phyloP scores from a whole-genome alignment of 1,140 invertebrate species.

The Bursaphelenchus mucronatus region DNA sequence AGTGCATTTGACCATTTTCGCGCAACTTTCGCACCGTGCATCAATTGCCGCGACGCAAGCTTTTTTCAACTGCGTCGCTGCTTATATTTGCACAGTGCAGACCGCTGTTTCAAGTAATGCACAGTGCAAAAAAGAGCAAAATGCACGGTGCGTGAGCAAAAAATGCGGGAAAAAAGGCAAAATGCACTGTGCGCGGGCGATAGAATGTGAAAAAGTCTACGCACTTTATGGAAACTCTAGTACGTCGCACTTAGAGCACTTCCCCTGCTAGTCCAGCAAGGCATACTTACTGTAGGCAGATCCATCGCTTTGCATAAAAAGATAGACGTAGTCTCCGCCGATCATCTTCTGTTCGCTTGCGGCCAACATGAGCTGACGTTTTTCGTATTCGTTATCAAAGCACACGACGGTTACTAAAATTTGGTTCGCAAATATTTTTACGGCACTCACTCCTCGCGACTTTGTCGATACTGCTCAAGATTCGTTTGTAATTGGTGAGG shows the following conservation, averaged over 20 bases:
- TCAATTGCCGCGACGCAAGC: too few species aligned
- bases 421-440: conserved; percentile 14
- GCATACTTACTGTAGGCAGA: conserved; percentile 16
- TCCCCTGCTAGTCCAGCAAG: too few species aligned
- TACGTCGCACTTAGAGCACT: too few species aligned
- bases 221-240: not conserved
- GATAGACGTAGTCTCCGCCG: conserved; percentile 38
- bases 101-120: too few species aligned
- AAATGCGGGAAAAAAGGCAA: too few species aligned
- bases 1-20: too few species aligned
- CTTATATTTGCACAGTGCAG: too few species aligned
- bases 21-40: too few species aligned
- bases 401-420: conserved; percentile 48
- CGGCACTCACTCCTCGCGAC: conserved; percentile 37
- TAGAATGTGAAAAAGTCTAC: not conserved
- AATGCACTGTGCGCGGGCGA: not conserved
- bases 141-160: too few species aligned
- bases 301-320: conserved; percentile 18
- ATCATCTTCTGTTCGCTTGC: conserved; percentile 30
- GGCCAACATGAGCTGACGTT: conserved; percentile 38
- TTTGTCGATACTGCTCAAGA: conserved; percentile 25
- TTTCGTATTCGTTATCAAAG: conserved; percentile 15
- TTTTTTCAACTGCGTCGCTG: too few species aligned
- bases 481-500: conserved; percentile 12
- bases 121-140: too few species aligned